These are phyloP conservation scores for Amphipoea oculea DNA, from an alignment of 2,888 invertebrate genomes.

Conservation along the genomic window DNA sequence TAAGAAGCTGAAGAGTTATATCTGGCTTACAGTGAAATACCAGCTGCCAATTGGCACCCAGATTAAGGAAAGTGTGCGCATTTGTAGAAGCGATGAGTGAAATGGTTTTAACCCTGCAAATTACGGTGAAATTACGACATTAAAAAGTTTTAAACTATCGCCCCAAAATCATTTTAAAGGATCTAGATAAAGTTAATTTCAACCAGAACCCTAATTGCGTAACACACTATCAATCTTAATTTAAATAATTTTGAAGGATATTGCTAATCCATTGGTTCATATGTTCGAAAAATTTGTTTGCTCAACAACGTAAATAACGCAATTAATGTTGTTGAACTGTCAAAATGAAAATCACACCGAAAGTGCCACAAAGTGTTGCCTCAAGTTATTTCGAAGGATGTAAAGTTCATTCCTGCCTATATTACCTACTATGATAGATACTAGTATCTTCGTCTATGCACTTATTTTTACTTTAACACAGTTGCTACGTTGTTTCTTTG, in stretches of 20 bases:
- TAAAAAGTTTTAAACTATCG: background rate
- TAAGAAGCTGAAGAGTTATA: background rate
- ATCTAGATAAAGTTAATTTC: background rate
- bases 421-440: background rate
- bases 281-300: background rate
- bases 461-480: slow-evolving; percentile 13
- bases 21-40: background rate
- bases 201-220: too few relatives aligned
- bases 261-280: background rate
- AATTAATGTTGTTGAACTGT: background rate
- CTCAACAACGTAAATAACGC: background rate
- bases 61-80: background rate
- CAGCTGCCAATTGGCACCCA: slow-evolving; percentile 3
- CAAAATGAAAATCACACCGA: background rate
- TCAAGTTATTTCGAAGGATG: background rate
- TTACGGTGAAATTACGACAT: background rate
- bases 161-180: background rate
- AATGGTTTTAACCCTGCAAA: slow-evolving; percentile 1
- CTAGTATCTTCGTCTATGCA: background rate
- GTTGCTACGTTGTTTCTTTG: slow-evolving; percentile 27
- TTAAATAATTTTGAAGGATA: background rate
- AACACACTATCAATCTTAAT: too few relatives aligned
- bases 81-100: background rate
- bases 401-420: background rate
- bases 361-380: background rate